phyloP scores from a whole-genome alignment of 2,888 invertebrate species.

The Yponomeuta malinellus region DNA sequence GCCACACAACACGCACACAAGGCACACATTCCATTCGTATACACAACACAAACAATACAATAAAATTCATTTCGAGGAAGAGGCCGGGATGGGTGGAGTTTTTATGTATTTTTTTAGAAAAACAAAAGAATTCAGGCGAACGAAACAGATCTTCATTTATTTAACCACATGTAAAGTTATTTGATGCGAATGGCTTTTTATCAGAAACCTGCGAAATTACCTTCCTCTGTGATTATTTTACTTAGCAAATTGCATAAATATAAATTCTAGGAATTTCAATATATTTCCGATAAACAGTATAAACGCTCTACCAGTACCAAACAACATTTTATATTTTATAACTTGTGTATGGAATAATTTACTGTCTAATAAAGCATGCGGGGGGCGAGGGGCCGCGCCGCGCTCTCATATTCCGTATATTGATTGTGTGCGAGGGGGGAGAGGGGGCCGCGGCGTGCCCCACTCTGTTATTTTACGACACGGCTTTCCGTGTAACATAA shows the following conservation, averaged over 20 bases:
- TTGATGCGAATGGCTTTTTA: too few species aligned
- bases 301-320: background rate
- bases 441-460: constrained; percentile 73
- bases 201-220: too few species aligned
- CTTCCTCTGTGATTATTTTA: too few species aligned
- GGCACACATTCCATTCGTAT: background rate
- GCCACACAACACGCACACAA: background rate
- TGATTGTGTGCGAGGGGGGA: constrained; percentile 76
- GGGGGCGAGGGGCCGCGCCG: constrained; percentile 70
- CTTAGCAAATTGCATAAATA: too few species aligned
- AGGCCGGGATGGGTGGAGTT: background rate
- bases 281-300: too few species aligned
- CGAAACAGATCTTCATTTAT: background rate
- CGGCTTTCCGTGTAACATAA: constrained; percentile 77
- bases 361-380: constrained; percentile 76
- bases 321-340: constrained; percentile 4
- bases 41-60: background rate
- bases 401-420: constrained; percentile 77
- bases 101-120: background rate
- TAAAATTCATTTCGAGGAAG: background rate
- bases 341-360: constrained; percentile 64
- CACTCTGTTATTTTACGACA: constrained; percentile 77
- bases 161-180: background rate
- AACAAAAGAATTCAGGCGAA: background rate
- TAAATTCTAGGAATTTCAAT: too few species aligned